Evolutionary conservation across 2,888 invertebrate species (phyloP), one percentile per base, ranked within the genome.

Genomic region (Cryptocheilus praepositus): DNA sequence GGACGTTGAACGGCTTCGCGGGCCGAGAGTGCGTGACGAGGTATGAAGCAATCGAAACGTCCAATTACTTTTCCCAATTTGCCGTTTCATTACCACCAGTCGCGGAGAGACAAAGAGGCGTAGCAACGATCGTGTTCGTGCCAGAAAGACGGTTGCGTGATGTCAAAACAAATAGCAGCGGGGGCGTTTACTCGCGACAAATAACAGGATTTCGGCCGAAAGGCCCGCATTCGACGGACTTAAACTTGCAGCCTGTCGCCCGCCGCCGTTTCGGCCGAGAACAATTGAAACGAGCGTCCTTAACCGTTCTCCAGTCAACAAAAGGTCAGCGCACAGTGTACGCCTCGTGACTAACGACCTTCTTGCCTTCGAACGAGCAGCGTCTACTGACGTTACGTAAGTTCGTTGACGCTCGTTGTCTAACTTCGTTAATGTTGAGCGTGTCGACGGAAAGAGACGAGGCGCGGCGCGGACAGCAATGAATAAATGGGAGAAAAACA

Each of bases 281-380:
- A 28, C 28, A 16, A 28, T n/a, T 15, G 28, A 55, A 55, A 55
- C 28, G 25, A 28, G 54, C 16, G 13, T 55, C 54, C 21, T 58
- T 54, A 64, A 67, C 58, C 19, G 22, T 15, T 22, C 49, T 43
- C 55, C 54, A n/a, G 16, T 18, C 45, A 58, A 54, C 54, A 53
- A 55, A 55, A 55, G 54, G 54, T 55, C 25, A n/a, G 44, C 21
- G 55, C 55, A 49, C 25, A 43, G 54, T n/a, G 54, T 55, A 18
- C 61, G 69, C 53, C 64, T 57, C 61, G 74, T 70, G 71, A 78
- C 70, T 70, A 71, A 79, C 61, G 70, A 76, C 66, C 73, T 76
- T 76, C 70, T 76, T 70, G 73, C 67, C 78, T 66, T 60, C 67
- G 63, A 71, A 28, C 73, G 58, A 61, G 62, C 64, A 56, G 44